Evolutionary conservation across 2,113 vertebrate genomes (phyloP).

Genomic region (Myanophis thanlyinensis): DNA sequence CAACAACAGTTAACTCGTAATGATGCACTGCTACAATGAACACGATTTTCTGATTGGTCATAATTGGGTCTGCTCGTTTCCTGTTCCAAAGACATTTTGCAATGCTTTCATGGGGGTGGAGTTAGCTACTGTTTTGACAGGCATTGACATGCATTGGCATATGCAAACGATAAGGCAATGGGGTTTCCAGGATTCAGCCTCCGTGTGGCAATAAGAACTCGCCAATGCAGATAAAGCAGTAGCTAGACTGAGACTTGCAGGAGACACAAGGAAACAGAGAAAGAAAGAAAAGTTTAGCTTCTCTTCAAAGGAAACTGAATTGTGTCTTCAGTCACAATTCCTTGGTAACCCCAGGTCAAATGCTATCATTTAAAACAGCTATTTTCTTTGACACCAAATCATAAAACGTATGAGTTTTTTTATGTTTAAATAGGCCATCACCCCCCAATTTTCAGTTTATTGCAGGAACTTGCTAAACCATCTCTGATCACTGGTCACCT

Average conservation of each 20-base stretch:
- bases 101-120: background rate
- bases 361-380: background rate
- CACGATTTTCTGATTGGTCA: background rate
- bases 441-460: background rate
- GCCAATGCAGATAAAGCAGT: background rate
- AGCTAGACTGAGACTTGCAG: background rate
- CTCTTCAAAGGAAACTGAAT: slow-evolving; percentile 1
- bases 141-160: background rate
- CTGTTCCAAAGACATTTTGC: background rate
- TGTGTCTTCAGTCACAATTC: slow-evolving; percentile 1
- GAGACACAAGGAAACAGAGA: background rate
- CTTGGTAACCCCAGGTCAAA: background rate
- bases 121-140: background rate
- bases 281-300: background rate
- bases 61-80: background rate
- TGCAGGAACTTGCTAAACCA: background rate
- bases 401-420: background rate
- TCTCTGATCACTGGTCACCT: background rate
- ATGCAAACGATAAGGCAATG: background rate
- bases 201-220: background rate
- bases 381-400: background rate
- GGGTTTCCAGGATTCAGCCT: background rate
- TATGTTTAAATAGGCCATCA: background rate
- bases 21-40: no score
- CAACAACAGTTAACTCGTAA: background rate